Percentiles rank a stretch among this genome's conserved stretches.
Conservation (phyloP, 1,140 invertebrate species). For the Papilio helenus region DNA sequence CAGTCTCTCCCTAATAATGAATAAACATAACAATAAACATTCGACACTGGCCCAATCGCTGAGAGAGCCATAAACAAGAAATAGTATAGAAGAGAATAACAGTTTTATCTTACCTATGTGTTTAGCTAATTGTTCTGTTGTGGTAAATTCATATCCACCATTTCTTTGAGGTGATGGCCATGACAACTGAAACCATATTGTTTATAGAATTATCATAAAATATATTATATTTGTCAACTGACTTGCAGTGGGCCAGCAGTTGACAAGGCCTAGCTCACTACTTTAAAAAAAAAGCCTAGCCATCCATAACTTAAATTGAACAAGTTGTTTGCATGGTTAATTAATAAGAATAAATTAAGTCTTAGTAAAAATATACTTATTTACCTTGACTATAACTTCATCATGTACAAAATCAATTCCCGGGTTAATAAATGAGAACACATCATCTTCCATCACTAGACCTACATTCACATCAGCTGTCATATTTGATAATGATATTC, state of each 20-base stretch:
- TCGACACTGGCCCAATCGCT: no score
- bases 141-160: conserved; percentile 74
- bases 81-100: no score
- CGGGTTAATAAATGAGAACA: conserved; percentile 74
- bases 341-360: no score
- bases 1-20: no score
- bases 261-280: no score
- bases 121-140: conserved; percentile 76
- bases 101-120: conserved; percentile 68
- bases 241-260: no score
- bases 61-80: no score
- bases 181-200: conserved; percentile 61
- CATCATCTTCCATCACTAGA: conserved; percentile 71
- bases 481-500: conserved; percentile 76
- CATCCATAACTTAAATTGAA: no score
- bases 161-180: conserved; percentile 75
- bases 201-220: not conserved
- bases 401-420: conserved; percentile 76
- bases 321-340: not conserved
- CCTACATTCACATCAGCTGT: conserved; percentile 75
- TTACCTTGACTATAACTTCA: conserved; percentile 77
- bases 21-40: no score
- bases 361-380: not conserved
- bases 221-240: no score
- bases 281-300: no score